Evolutionary conservation across 2,113 vertebrate species (phyloP).

Genomic region (Pomatorhinus ruficollis): DNA sequence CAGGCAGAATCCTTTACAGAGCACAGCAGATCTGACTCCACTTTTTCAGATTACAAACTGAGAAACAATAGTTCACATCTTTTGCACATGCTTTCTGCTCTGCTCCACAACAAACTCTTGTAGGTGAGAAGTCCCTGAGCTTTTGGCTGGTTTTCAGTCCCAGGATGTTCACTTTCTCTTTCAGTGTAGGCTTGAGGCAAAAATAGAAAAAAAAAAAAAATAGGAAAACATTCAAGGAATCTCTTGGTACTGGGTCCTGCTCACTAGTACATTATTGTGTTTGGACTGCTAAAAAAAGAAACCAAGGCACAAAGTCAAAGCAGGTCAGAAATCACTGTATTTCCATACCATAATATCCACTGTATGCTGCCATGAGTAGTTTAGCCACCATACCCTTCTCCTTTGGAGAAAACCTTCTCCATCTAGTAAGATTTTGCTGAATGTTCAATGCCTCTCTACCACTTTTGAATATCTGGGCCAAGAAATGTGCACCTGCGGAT

Average conservation of each 20-base stretch:
- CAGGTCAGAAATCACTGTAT: not conserved
- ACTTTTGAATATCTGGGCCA: not conserved
- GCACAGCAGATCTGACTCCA: not conserved
- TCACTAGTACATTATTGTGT: not conserved
- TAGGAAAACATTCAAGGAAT: not conserved
- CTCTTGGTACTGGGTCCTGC: not conserved
- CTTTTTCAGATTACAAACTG: not conserved
- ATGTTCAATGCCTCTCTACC: not conserved
- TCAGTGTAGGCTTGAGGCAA: not conserved
- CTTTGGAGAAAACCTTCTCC: not conserved
- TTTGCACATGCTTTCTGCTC: not conserved
- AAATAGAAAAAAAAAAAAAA: not conserved
- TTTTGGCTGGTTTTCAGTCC: slow-evolving; percentile 4
- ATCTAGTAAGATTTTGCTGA: slow-evolving; percentile 10
- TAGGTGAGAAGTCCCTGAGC: not conserved
- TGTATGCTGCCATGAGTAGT: not conserved
- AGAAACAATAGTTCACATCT: not conserved
- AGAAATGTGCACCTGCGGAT: not conserved
- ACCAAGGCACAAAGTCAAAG: not conserved
- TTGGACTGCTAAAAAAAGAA: not conserved
- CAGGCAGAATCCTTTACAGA: not conserved
- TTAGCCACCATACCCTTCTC: not conserved
- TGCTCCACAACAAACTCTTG: not conserved
- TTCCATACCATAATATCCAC: not conserved
- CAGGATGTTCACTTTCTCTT: not conserved